Evolutionary conservation across 2,797 vertebrate species (phyloP), one percentile per base, ranked within the genome.

Genomic region (Triplophysa yarkandensis): DNA sequence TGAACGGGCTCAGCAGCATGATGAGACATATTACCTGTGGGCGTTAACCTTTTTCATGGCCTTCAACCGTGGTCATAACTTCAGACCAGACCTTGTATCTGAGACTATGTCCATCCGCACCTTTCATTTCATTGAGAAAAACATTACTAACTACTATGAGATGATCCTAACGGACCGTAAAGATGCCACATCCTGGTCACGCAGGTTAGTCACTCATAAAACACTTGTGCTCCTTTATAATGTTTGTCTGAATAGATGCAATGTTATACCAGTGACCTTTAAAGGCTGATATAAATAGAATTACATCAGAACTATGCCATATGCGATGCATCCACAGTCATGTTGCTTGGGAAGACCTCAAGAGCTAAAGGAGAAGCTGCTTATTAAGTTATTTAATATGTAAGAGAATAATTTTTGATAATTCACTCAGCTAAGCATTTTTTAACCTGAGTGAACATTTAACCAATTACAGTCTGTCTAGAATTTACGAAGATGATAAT

Each of bases 21-120:
- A 98, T 1, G 97, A 98, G 87, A 98, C 95, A 0, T 99, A 97
- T 83, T 99, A 96, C 87, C 90, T 98, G 46, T 98, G 97, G 96
- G 93, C 95, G 0, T 88, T 95, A n/a, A 91, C 92, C 81, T 99
- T 99, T 84, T 99, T 99, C 86, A 98, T 98, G 97, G 94, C 93
- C 57, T 99, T 99, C 85, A 98, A 98, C 85, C 94, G 97, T n/a
- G 84, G 92, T 17, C 92, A 88, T 0, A 86, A 89, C 78, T 99
- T 97, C 88, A 92, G 86, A 8, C 92, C 96, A 0, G 94, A 95
- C 82, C 89, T 98, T 1, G 95, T 99, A 58, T 98, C 96, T 0
- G 97, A 99, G 89, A 98, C 97, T 0, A 92, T 98, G 85, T 92
- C 95, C 0, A 87, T 95, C 74, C 93, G 96, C 0, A 85, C 95